A percentile compares a stretch with the other conserved stretches of the same genome.
phyloP scores from a whole-genome alignment of 2,797 vertebrate genomes.

The Holocentrus rufus region DNA sequence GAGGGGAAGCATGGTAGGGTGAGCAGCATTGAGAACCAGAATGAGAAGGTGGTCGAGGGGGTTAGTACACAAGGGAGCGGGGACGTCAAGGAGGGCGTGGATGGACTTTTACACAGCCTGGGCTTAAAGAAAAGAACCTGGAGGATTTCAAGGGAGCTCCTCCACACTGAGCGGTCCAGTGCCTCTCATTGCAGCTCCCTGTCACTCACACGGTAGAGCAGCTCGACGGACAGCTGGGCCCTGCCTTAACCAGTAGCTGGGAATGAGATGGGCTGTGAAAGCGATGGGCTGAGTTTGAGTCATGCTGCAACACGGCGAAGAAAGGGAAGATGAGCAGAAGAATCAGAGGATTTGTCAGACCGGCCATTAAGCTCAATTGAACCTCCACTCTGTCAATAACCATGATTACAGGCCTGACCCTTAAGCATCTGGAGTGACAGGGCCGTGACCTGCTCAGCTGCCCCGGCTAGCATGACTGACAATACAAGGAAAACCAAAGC shows the following conservation, averaged over 20 bases:
- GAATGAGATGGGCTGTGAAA: constrained; percentile 72
- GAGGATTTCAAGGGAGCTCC: constrained; percentile 76
- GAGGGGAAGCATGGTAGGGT: constrained; percentile 56
- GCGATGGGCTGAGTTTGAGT: constrained; percentile 59
- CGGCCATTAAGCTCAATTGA: constrained; percentile 59
- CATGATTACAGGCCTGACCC: constrained; percentile 65
- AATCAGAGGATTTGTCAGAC: constrained; percentile 60
- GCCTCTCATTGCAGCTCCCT: constrained; percentile 71
- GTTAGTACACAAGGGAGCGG: constrained; percentile 55
- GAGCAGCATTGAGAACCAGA: constrained; percentile 63
- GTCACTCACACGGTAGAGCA: constrained; percentile 79
- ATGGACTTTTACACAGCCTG: constrained; percentile 76
- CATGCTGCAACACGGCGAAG: constrained; percentile 51
- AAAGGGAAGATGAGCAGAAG: constrained; percentile 61
- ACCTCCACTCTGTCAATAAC: constrained; percentile 73
- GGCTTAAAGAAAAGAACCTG: constrained; percentile 78
- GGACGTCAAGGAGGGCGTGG: constrained; percentile 72
- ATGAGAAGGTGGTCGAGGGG: constrained; percentile 60
- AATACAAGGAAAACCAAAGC: constrained; percentile 3
- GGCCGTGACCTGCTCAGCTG: constrained; percentile 43
- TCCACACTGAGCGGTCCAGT: constrained; percentile 76
- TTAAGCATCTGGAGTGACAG: constrained; percentile 48
- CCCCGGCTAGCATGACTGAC: constrained; percentile 24
- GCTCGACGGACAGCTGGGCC: constrained; percentile 78
- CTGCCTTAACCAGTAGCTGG: constrained; percentile 58